A percentile compares a stretch with the other conserved stretches of the same genome.
Evolutionary conservation across 2,797 vertebrate genomes (phyloP).

Genomic region (Otolemur crassicaudatus): DNA sequence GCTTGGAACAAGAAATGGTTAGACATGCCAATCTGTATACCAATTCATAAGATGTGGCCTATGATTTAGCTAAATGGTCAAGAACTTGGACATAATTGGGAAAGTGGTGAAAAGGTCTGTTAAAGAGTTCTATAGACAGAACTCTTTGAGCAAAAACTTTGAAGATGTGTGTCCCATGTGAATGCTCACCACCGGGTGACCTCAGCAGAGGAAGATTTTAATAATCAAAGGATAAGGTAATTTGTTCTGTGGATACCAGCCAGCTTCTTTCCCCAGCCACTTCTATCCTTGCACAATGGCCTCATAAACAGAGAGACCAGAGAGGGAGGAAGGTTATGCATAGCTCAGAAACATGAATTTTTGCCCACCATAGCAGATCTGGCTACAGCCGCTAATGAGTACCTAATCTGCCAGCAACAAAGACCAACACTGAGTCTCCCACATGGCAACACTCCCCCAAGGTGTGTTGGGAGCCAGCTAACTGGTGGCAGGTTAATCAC

Average conservation of each 20-base stretch:
- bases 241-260: neutral
- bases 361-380: neutral
- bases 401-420: neutral
- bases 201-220: neutral
- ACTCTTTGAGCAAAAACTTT: neutral
- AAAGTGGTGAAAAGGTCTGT: neutral
- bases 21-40: neutral
- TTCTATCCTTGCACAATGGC: neutral
- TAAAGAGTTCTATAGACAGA: neutral
- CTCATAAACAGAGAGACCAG: neutral
- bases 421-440: neutral
- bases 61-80: neutral
- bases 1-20: neutral
- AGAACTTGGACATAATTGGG: neutral
- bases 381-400: neutral
- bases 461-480: neutral
- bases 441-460: neutral
- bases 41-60: neutral
- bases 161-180: neutral
- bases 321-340: neutral
- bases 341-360: neutral
- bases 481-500: neutral
- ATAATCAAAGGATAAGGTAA: neutral
- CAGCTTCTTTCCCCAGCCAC: neutral
- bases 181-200: neutral